phyloP scores from a whole-genome alignment of 2,888 invertebrate genomes.

The Cordilura impudica region DNA sequence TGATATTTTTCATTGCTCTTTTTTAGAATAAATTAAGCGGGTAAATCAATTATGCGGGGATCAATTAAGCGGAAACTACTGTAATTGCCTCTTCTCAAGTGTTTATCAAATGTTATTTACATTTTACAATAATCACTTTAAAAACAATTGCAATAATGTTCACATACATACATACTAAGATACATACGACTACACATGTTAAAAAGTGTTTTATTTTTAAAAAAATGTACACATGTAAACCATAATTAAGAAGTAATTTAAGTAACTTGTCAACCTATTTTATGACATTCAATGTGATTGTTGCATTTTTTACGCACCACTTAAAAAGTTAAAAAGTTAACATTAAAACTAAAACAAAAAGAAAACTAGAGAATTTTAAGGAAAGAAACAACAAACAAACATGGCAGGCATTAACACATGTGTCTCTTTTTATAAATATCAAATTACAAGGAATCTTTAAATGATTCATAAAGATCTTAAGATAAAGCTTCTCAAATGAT shows the following conservation, averaged over 20 bases:
- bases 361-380: neutral
- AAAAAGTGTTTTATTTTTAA: neutral
- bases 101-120: too few species aligned
- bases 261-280: constrained; percentile 33
- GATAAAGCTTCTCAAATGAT: too few species aligned
- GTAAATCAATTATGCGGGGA: too few species aligned
- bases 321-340: neutral
- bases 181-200: neutral
- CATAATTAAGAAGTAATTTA: constrained; percentile 42
- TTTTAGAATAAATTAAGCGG: too few species aligned
- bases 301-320: constrained; percentile 14
- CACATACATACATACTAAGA: too few species aligned
- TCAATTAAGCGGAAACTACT: too few species aligned
- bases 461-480: too few species aligned
- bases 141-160: too few species aligned
- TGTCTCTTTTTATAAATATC: constrained; percentile 10
- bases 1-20: too few species aligned
- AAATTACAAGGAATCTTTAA: neutral
- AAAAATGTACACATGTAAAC: constrained; percentile 8
- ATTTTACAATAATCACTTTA: too few species aligned
- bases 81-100: too few species aligned
- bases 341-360: neutral
- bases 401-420: neutral
- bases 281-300: constrained; percentile 25
- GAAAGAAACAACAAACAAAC: neutral